Percentiles rank a stretch among this genome's conserved stretches.
Conservation (phyloP, 2,113 vertebrate species). For the Brienomyrus brachyistius region DNA sequence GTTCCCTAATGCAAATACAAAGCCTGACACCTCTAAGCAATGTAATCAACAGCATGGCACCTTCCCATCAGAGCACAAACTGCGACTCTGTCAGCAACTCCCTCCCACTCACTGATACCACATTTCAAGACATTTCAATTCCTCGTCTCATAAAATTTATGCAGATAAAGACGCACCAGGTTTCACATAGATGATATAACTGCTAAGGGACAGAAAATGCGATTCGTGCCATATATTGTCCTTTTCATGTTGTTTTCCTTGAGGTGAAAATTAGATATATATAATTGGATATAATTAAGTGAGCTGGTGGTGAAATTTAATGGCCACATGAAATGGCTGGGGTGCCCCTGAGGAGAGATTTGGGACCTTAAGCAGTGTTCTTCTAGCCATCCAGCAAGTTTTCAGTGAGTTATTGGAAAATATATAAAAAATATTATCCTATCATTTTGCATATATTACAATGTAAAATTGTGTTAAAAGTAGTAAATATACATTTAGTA, state of each 20-base stretch:
- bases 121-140: conserved; percentile 2
- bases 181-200: background rate
- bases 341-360: background rate
- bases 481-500: background rate
- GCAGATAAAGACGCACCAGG: background rate
- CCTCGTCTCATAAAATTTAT: background rate
- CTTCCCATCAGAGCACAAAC: conserved; percentile 5
- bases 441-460: background rate
- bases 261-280: background rate
- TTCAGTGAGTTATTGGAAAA: background rate
- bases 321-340: background rate
- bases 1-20: conserved; percentile 17
- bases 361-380: background rate
- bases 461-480: background rate
- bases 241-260: background rate
- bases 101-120: background rate
- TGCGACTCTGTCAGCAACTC: background rate
- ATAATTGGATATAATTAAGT: background rate
- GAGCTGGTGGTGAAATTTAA: background rate
- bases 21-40: conserved; percentile 22
- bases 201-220: background rate
- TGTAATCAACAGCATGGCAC: conserved; percentile 27
- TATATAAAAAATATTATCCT: background rate
- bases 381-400: background rate
- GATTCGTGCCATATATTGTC: background rate